These are phyloP conservation scores for Chloroceryle aenea DNA, from an alignment of 2,113 vertebrate species.

Conservation along the genomic window DNA sequence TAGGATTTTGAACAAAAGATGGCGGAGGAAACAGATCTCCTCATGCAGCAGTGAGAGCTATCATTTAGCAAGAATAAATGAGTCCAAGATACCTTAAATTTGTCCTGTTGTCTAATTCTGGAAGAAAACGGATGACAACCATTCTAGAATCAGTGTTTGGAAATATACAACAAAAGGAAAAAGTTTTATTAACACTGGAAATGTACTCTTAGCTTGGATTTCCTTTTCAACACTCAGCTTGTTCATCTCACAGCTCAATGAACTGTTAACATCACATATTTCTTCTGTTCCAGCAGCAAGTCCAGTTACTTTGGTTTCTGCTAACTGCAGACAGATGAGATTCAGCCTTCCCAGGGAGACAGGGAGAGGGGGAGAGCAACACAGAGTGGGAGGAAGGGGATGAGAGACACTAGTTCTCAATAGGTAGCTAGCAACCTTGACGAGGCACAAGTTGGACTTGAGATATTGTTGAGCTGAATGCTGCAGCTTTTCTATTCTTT, in stretches of 20 bases:
- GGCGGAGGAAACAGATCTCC: not conserved
- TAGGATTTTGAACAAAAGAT: not conserved
- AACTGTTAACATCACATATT: slow-evolving; percentile 81
- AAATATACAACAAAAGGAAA: slow-evolving; percentile 72
- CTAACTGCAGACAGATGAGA: slow-evolving; percentile 72
- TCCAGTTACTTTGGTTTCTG: slow-evolving; percentile 63
- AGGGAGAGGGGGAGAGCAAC: not conserved
- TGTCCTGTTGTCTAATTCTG: slow-evolving; percentile 63
- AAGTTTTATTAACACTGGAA: slow-evolving; percentile 77
- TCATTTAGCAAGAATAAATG: slow-evolving; percentile 37
- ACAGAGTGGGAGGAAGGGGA: not conserved
- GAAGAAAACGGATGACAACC: slow-evolving; percentile 61
- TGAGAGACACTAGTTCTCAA: not conserved
- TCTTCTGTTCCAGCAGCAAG: slow-evolving; percentile 75
- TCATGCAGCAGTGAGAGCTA: slow-evolving; percentile 8
- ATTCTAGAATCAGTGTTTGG: slow-evolving; percentile 61
- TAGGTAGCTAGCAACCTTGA: not conserved
- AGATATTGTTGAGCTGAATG: not conserved
- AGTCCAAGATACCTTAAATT: slow-evolving; percentile 43
- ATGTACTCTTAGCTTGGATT: slow-evolving; percentile 71
- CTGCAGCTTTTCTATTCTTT: not conserved
- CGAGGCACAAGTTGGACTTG: not conserved
- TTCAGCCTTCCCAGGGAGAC: slow-evolving; percentile 42
- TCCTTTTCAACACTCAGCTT: slow-evolving; percentile 76
- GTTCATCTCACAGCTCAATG: slow-evolving; percentile 85